phyloP scores from a whole-genome alignment of 64 coral and sea anemone genomes.

The Cladopsammia gracilis region DNA sequence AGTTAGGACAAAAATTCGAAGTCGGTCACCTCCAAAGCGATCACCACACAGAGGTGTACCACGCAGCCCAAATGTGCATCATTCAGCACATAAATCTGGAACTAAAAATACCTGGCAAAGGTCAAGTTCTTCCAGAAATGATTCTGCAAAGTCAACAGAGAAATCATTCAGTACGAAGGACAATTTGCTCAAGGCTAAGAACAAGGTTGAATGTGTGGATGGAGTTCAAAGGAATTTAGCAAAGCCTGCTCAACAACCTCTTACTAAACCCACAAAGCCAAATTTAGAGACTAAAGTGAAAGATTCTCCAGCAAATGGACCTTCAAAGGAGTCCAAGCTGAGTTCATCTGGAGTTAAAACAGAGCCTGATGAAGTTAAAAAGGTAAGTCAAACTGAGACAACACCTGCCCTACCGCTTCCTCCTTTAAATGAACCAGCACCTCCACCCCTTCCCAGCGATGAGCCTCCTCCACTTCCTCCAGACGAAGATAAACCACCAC shows the following conservation, averaged over 20 bases:
- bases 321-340: background rate
- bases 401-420: constrained; percentile 69
- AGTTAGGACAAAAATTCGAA: constrained; percentile 67
- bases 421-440: constrained; percentile 57
- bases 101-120: constrained; percentile 55
- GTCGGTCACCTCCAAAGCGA: constrained; percentile 69
- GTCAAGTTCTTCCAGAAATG: constrained; percentile 66
- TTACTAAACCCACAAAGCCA: background rate
- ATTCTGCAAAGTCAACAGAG: background rate
- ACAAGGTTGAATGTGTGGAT: constrained; percentile 71
- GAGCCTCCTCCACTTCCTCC: constrained; percentile 98
- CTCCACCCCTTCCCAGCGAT: constrained; percentile 78
- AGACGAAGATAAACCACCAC: constrained; percentile 96
- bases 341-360: constrained; percentile 26
- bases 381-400: background rate
- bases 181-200: constrained; percentile 9
- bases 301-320: constrained; percentile 50
- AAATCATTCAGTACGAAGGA: constrained; percentile 27
- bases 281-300: constrained; percentile 43
- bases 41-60: constrained; percentile 59
- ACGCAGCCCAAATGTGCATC: constrained; percentile 57
- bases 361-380: background rate
- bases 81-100: constrained; percentile 82
- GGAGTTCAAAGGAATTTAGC: constrained; percentile 62
- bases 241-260: background rate